A percentile compares a stretch with the other conserved stretches of the same genome.
Conservation (phyloP, 53 echinoderm and acorn worm species). For the Antedon mediterranea region DNA sequence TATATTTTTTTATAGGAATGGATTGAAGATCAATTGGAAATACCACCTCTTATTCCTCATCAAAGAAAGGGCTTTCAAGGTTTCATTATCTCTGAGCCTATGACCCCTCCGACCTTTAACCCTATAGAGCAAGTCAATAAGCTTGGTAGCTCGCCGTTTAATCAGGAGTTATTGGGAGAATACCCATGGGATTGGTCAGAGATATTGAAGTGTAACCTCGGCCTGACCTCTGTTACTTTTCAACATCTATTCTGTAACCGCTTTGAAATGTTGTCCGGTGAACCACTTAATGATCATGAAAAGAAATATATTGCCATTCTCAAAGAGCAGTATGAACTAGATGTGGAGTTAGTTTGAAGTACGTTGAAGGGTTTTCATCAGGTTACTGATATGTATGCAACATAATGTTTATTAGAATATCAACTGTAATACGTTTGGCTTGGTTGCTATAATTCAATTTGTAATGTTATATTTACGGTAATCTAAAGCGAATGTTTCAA, state of each 20-base stretch:
- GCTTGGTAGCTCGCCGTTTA: slow-evolving; percentile 28
- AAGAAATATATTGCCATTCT: slow-evolving; percentile 65
- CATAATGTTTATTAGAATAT: too few species aligned
- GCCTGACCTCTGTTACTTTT: slow-evolving; percentile 77
- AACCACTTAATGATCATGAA: slow-evolving; percentile 64
- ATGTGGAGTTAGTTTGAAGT: slow-evolving; percentile 14
- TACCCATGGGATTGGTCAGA: slow-evolving; percentile 57
- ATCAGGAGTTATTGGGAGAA: slow-evolving; percentile 41
- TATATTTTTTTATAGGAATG: slow-evolving; percentile 30
- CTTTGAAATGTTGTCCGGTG: slow-evolving; percentile 88
- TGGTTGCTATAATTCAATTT: too few species aligned
- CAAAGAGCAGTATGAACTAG: slow-evolving; percentile 61
- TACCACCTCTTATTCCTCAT: slow-evolving; percentile 35
- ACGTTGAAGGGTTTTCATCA: too few species aligned
- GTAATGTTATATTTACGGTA: too few species aligned
- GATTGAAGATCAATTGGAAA: slow-evolving; percentile 67
- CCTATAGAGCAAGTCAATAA: slow-evolving; percentile 30
- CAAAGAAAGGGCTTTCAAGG: slow-evolving; percentile 6
- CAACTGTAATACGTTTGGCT: too few species aligned
- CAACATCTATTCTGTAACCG: slow-evolving; percentile 74
- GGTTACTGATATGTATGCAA: too few species aligned
- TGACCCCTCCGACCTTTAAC: slow-evolving; percentile 14
- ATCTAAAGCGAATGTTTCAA: too few species aligned
- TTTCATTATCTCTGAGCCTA: background rate
- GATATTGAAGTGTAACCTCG: slow-evolving; percentile 69